Evolutionary conservation across 2,797 vertebrate species (phyloP).

Genomic region (Chelidonichthys spinosus): DNA sequence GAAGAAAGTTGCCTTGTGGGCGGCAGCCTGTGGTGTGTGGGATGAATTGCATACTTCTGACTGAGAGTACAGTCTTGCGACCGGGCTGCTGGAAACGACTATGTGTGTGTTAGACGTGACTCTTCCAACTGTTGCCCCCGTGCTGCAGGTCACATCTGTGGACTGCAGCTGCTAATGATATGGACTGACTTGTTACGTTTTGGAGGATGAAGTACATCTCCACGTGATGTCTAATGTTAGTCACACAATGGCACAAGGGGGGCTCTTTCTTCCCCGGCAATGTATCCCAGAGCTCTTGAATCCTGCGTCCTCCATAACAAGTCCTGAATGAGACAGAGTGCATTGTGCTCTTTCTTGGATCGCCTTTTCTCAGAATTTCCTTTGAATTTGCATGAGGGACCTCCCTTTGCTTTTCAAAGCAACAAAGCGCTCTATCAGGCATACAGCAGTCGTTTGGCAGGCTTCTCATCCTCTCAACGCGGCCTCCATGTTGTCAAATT

Average conservation of each 20-base stretch:
- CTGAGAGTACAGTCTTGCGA: constrained; percentile 58
- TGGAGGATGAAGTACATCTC: constrained; percentile 44
- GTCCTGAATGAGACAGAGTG: constrained; percentile 42
- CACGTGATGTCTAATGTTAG: constrained; percentile 42
- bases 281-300: constrained; percentile 27
- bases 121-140: constrained; percentile 14
- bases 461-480: constrained; percentile 43
- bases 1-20: constrained; percentile 48
- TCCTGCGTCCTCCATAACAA: constrained; percentile 39
- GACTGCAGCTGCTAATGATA: constrained; percentile 34
- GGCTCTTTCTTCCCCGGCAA: constrained; percentile 27
- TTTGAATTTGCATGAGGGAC: constrained; percentile 67
- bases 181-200: constrained; percentile 35
- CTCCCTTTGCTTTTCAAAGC: constrained; percentile 62
- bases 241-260: constrained; percentile 45
- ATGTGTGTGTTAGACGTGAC: constrained; percentile 33
- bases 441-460: constrained; percentile 59
- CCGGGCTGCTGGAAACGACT: constrained; percentile 23
- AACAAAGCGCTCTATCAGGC: constrained; percentile 69
- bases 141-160: constrained; percentile 23
- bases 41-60: constrained; percentile 55
- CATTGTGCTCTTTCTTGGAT: constrained; percentile 67
- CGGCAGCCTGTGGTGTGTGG: constrained; percentile 65
- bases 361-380: constrained; percentile 58
- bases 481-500: constrained; percentile 65